phyloP scores from a whole-genome alignment of 2,888 invertebrate species.

The Crematogaster levior region DNA sequence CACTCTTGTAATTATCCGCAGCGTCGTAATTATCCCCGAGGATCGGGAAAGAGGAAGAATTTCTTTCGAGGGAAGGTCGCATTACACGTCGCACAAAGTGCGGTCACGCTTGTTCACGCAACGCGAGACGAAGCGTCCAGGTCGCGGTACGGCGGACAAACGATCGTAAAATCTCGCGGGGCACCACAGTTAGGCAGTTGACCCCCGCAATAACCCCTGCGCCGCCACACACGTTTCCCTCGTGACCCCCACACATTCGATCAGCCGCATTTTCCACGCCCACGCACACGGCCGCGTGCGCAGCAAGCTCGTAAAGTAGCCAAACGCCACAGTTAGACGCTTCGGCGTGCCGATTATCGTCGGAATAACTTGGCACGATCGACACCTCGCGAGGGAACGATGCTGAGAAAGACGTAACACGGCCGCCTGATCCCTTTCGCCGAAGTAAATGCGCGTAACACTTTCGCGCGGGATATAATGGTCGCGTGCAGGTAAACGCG shows the following conservation, averaged over 20 bases:
- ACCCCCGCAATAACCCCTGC: slow-evolving; percentile 51
- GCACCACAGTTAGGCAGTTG: slow-evolving; percentile 61
- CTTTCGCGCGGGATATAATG: slow-evolving; percentile 46
- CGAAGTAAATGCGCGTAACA: slow-evolving; percentile 52
- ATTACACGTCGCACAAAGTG: not conserved
- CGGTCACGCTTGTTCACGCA: not conserved
- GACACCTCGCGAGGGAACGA: slow-evolving; percentile 19
- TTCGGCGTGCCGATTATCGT: slow-evolving; percentile 41
- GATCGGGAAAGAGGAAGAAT: not conserved
- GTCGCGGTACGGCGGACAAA: slow-evolving; percentile 6
- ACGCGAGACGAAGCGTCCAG: no score
- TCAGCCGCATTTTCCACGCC: slow-evolving; percentile 46
- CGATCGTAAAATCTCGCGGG: slow-evolving; percentile 31
- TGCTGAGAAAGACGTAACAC: slow-evolving; percentile 53
- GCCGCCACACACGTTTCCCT: slow-evolving; percentile 26
- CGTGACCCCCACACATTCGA: slow-evolving; percentile 16
- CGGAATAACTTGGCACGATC: slow-evolving; percentile 68
- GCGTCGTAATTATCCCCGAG: not conserved
- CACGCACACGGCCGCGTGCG: slow-evolving; percentile 24
- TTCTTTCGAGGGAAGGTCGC: not conserved
- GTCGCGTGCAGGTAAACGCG: slow-evolving; percentile 48
- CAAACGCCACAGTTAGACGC: slow-evolving; percentile 26
- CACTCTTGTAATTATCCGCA: not conserved
- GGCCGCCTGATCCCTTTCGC: slow-evolving; percentile 49
- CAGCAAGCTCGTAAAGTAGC: slow-evolving; percentile 47